Conservation (phyloP, 2,888 invertebrate genomes). For the Drosophila vallismaia region DNA sequence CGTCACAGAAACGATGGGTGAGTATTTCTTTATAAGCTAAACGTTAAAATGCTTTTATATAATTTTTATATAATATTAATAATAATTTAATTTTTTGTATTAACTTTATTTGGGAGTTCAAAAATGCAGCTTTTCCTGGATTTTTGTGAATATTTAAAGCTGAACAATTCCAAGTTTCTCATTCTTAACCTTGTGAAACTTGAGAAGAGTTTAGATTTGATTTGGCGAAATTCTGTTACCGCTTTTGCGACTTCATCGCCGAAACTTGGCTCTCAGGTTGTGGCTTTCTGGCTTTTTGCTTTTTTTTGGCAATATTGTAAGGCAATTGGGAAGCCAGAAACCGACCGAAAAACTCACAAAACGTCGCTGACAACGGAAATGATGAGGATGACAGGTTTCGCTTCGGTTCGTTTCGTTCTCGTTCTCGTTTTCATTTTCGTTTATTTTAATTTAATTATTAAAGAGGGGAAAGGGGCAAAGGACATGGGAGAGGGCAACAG, state of each 20-base stretch:
- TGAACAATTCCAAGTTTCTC: not conserved
- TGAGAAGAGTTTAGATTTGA: not conserved
- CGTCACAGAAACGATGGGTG: not conserved
- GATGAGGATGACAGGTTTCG: slow-evolving; percentile 31
- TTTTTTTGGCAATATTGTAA: not conserved
- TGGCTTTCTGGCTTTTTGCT: no score
- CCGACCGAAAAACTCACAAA: slow-evolving; percentile 1
- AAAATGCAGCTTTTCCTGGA: no score
- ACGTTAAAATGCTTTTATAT: no score
- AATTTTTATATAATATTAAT: no score
- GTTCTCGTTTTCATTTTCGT: slow-evolving; percentile 13
- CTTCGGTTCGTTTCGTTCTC: no score
- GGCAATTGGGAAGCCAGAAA: not conserved
- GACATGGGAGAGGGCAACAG: slow-evolving; percentile 35
- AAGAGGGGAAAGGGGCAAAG: slow-evolving; percentile 10
- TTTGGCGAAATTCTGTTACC: not conserved
- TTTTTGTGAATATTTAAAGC: no score
- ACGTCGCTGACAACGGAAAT: slow-evolving; percentile 16
- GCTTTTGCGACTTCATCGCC: slow-evolving; percentile 1
- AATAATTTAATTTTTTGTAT: no score
- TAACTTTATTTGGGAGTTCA: no score
- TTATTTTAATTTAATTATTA: slow-evolving; percentile 73
- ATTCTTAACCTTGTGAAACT: not conserved
- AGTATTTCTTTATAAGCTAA: no score
- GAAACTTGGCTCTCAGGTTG: not conserved